Percentiles rank a stretch among this genome's conserved stretches.
Conservation (phyloP, 2,888 invertebrate species). For the Salpingus planirostris region DNA sequence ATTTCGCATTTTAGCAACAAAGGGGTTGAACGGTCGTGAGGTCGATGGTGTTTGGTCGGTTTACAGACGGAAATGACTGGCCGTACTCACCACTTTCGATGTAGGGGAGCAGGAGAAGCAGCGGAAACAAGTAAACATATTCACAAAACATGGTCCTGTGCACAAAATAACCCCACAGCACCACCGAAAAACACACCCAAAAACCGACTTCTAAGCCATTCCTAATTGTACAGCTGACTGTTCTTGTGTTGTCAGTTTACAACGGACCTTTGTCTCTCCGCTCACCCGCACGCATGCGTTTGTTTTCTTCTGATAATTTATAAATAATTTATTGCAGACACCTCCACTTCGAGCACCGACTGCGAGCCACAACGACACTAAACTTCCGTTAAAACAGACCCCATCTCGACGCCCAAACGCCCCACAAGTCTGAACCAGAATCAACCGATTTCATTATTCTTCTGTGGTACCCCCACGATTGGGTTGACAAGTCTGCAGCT, state of each 20-base stretch:
- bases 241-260: conserved; percentile 3
- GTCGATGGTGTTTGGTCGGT: conserved; percentile 9
- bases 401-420: no score
- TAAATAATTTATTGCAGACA: not conserved
- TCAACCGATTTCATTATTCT: no score
- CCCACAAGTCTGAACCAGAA: no score
- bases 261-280: conserved; percentile 13
- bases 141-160: conserved; percentile 27
- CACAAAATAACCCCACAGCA: conserved; percentile 16
- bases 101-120: conserved; percentile 59
- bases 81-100: conserved; percentile 59
- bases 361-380: no score
- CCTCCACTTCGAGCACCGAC: not conserved
- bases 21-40: conserved; percentile 8
- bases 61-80: no score
- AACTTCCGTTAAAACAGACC: no score
- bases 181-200: conserved; percentile 19
- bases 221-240: conserved; percentile 15
- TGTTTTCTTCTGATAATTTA: conserved; percentile 3
- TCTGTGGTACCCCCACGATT: no score
- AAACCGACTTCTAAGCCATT: conserved; percentile 15
- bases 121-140: conserved; percentile 51
- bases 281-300: conserved; percentile 11
- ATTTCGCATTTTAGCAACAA: conserved; percentile 7
- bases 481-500: not conserved